Evolutionary conservation across 2,113 vertebrate genomes (phyloP).

Genomic region (Mesocricetus auratus): DNA sequence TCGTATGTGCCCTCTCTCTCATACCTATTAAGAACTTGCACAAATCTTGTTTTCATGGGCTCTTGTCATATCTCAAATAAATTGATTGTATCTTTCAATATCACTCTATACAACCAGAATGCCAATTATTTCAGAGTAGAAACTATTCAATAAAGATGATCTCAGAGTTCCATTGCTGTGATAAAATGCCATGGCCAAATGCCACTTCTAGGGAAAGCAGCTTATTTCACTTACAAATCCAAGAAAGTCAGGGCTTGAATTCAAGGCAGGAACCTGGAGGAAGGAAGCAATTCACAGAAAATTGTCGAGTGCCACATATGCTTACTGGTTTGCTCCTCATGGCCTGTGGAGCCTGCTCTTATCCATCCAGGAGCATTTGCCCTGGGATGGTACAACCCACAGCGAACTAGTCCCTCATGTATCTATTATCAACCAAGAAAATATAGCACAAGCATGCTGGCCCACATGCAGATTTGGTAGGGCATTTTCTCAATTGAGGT

Average conservation of each 20-base stretch:
- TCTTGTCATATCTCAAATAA: not conserved
- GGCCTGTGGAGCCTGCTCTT: not conserved
- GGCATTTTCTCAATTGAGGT: not conserved
- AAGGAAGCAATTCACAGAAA: not conserved
- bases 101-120: not conserved
- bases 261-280: not conserved
- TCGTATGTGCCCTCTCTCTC: not conserved
- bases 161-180: not conserved
- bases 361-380: accelerated
- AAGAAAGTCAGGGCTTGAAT: not conserved
- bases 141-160: not conserved
- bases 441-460: not conserved
- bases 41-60: not conserved
- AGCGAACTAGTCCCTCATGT: not conserved
- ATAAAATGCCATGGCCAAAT: not conserved
- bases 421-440: not conserved
- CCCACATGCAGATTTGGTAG: not conserved
- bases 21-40: constrained; percentile 12
- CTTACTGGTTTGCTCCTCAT: not conserved
- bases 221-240: not conserved
- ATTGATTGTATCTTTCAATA: not conserved
- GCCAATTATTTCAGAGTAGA: not conserved
- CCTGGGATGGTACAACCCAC: not conserved
- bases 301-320: not conserved
- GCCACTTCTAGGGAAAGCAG: too few relatives aligned